Evolutionary conservation across 2,113 vertebrate genomes (phyloP).

Genomic region (Beaufortia kweichowensis): DNA sequence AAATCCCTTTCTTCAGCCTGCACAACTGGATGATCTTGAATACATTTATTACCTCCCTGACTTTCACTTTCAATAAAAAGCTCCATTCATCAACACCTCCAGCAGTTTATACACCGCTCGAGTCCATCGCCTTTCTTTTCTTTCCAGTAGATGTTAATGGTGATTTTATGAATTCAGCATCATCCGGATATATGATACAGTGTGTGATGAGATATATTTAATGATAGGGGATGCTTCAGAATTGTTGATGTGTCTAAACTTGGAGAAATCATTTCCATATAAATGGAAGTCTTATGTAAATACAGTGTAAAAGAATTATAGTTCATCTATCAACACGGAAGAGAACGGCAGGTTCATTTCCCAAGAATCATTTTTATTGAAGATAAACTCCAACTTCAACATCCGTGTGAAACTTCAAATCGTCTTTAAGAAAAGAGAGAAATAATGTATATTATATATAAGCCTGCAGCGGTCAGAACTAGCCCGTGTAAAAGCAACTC

Average conservation of each 20-base stretch:
- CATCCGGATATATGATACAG: neutral
- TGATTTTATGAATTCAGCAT: conserved; percentile 42
- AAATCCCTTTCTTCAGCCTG: conserved; percentile 25
- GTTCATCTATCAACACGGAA: neutral
- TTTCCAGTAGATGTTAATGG: conserved; percentile 29
- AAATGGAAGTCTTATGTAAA: conserved; percentile 30
- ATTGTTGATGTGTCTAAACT: conserved; percentile 22
- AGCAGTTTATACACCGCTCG: conserved; percentile 17
- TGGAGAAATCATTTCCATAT: conserved; percentile 12
- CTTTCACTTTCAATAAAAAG: conserved; percentile 55
- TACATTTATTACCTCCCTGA: conserved; percentile 51
- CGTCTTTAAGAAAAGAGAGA: no score
- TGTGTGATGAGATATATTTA: neutral
- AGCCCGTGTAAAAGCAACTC: no score
- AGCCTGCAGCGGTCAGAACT: no score
- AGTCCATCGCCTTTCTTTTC: conserved; percentile 32
- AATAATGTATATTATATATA: no score
- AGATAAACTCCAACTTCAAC: neutral
- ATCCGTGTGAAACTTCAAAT: no score
- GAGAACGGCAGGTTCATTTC: conserved; percentile 14
- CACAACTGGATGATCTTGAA: conserved; percentile 46
- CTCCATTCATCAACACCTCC: conserved; percentile 46
- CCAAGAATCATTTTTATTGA: neutral
- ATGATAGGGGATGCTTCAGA: conserved; percentile 13
- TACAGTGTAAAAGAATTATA: conserved; percentile 15